These are phyloP conservation scores for Mixornis gularis DNA, from an alignment of 2,113 vertebrate genomes.

Conservation along the genomic window DNA sequence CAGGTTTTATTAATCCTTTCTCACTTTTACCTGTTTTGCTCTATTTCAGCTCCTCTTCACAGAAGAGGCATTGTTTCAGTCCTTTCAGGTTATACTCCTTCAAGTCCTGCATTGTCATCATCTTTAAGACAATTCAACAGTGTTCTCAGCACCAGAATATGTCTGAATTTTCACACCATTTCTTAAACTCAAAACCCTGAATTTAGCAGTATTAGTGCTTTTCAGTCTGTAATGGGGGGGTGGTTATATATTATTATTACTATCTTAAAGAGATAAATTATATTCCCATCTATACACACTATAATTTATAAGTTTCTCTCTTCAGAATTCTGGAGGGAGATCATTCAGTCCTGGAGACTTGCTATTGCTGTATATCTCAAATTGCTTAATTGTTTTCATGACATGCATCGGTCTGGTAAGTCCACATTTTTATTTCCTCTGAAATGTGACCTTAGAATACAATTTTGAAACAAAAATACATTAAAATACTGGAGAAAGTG, in stretches of 20 bases:
- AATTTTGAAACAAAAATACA: background rate
- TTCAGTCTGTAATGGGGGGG: background rate
- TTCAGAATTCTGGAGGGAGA: background rate
- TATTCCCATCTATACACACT: background rate
- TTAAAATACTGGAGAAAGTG: background rate
- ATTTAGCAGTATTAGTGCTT: background rate
- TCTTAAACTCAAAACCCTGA: background rate
- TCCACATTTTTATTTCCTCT: background rate
- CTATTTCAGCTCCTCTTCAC: background rate
- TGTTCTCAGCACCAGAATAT: background rate
- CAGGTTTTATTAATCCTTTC: rapidly evolving
- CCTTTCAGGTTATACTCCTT: background rate
- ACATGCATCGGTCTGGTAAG: background rate
- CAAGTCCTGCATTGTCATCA: background rate
- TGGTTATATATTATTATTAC: background rate
- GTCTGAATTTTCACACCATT: background rate
- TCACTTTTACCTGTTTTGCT: background rate
- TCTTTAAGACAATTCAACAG: background rate
- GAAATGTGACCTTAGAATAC: background rate
- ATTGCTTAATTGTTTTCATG: background rate
- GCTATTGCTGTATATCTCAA: background rate
- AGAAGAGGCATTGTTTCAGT: background rate
- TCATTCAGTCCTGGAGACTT: background rate
- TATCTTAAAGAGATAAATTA: background rate
- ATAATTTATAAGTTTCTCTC: background rate